Conservation (phyloP, 2,888 invertebrate genomes). For the Orchesella flavescens region DNA sequence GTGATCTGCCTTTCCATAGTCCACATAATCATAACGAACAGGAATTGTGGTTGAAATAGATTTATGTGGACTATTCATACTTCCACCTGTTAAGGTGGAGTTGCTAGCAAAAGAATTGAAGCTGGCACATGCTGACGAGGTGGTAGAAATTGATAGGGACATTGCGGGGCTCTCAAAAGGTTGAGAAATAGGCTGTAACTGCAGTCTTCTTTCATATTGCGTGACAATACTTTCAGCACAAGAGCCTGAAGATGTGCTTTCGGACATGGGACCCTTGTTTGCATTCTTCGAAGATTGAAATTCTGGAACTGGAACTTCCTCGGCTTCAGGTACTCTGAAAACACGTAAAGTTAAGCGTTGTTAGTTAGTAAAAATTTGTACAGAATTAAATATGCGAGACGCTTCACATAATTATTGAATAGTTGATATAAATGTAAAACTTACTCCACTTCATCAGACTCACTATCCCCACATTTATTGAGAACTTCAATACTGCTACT, state of each 20-base stretch:
- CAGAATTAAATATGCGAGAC: neutral
- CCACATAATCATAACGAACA: conserved; percentile 69
- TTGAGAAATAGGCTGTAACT: conserved; percentile 62
- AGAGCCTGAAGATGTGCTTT: conserved; percentile 70
- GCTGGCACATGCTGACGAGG: conserved; percentile 56
- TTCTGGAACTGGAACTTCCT: conserved; percentile 65
- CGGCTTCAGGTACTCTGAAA: conserved; percentile 69
- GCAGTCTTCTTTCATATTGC: conserved; percentile 66
- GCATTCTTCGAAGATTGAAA: conserved; percentile 30
- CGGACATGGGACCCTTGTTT: conserved; percentile 65
- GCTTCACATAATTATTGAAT: neutral
- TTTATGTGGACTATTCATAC: conserved; percentile 52
- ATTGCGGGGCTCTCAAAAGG: conserved; percentile 50
- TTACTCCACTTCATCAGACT: conserved; percentile 69
- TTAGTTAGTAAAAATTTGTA: neutral
- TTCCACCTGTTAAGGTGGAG: conserved; percentile 58
- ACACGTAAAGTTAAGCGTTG: neutral
- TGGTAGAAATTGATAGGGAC: conserved; percentile 19
- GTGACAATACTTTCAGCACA: conserved; percentile 71
- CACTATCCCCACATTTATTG: conserved; percentile 69
- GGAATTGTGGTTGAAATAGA: conserved; percentile 43
- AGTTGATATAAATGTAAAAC: no score
- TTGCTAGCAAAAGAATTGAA: conserved; percentile 61
- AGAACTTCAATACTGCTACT: conserved; percentile 72
- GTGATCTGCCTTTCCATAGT: conserved; percentile 69